Evolutionary conservation across 2,797 vertebrate genomes (phyloP), one percentile per base, ranked within the genome.

Genomic region (Myoxocephalus aenaeus): DNA sequence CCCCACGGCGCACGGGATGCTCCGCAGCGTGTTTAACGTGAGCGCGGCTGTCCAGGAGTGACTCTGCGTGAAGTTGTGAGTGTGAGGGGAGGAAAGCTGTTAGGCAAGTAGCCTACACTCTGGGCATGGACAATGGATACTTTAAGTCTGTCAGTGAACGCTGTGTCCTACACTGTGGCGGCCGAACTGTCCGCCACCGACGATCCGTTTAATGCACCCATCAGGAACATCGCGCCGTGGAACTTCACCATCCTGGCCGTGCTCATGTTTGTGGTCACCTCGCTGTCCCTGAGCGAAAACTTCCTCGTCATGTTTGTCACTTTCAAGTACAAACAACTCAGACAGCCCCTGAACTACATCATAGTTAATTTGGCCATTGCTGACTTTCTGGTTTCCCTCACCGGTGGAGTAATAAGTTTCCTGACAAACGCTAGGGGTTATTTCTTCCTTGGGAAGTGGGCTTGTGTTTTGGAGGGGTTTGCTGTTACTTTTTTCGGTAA

Each of bases 401-500:
- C 93, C 71, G 97, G 97, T 27, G 97, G 97, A 77, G 89, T 93
- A 25, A 95, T 97, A 89, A 97, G 96, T 89, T 97, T 97, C 90
- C 83, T 96, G 62, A 96, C 97, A 0, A 97, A 98, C 77, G 87
- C 96, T 4, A 92, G 93, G 38, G 97, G 97, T 10, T 97, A 96
- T 81, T 98, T 98, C 93, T 97, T 96, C 80, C 93, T 98, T 78
- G 97, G 97, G 71, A 92, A 65, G 69, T 97, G 96, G 96, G 96
- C 97, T 66, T 98, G 97, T 42, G 90, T 97, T 8, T 51, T 97
- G 86, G 97, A 98, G 90, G 97, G 97, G 66, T 98, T 98, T 79
- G 96, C 96, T 1, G 97, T 98, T n/a, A 97, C 97, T 20, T 98
- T 94, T 91, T 97, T 98, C 85, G 97, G 97, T 98, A 95, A 96